Evolutionary conservation across 2,888 invertebrate genomes (phyloP).

Genomic region (Parapristionchus giblindavisi): DNA sequence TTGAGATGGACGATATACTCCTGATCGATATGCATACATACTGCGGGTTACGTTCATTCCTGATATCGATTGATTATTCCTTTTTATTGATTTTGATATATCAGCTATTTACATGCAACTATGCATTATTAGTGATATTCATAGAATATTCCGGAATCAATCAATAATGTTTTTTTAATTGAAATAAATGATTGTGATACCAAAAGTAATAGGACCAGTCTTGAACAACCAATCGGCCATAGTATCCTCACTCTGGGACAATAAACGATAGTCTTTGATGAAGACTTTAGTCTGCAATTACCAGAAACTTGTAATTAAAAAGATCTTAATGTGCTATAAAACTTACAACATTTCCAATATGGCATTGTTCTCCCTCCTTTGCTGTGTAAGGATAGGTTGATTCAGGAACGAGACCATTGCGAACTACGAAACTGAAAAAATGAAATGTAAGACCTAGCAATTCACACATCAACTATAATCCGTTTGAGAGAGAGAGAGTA

Average conservation of each 20-base stretch:
- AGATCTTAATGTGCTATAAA: background rate
- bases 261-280: slow-evolving; percentile 32
- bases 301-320: background rate
- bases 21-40: slow-evolving; percentile 59
- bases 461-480: too few relatives aligned
- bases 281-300: slow-evolving; percentile 2
- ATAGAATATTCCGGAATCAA: background rate
- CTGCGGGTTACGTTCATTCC: slow-evolving; percentile 61
- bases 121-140: background rate
- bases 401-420: slow-evolving; percentile 55
- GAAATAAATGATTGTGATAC: background rate
- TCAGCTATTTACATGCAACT: too few relatives aligned
- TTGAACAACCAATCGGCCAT: slow-evolving; percentile 39
- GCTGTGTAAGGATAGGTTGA: slow-evolving; percentile 48
- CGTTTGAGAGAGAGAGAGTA: too few relatives aligned
- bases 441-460: background rate
- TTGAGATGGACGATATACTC: slow-evolving; percentile 56
- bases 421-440: slow-evolving; percentile 48
- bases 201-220: slow-evolving; percentile 34
- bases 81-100: too few relatives aligned
- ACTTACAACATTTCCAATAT: slow-evolving; percentile 17
- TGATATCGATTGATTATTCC: slow-evolving; percentile 26
- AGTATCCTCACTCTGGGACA: slow-evolving; percentile 20
- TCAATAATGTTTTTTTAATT: background rate
- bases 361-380: slow-evolving; percentile 42